Conservation (phyloP, 2,888 invertebrate species). For the Sarcophaga carnaria region DNA sequence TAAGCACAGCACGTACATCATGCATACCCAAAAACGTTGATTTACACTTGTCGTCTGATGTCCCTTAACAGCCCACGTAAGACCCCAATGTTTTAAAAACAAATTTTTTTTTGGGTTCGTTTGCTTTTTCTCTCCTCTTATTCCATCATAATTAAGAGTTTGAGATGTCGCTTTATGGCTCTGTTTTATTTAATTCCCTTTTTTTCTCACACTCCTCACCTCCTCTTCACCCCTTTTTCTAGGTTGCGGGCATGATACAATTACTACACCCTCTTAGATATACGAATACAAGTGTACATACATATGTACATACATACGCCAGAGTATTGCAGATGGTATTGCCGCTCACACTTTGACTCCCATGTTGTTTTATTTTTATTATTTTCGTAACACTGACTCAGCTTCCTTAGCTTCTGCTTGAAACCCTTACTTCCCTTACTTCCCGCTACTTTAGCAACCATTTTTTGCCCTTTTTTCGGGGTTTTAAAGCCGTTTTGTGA, state of each 20-base stretch:
- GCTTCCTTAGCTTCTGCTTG: constrained; percentile 5
- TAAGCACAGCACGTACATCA: background rate
- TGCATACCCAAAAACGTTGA: too few species aligned
- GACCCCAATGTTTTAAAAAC: constrained; percentile 62
- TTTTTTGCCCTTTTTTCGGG: constrained; percentile 71
- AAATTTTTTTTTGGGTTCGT: constrained; percentile 1
- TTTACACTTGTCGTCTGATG: constrained; percentile 27
- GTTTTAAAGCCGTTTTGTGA: constrained; percentile 79
- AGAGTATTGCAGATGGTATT: background rate
- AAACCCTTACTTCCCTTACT: background rate
- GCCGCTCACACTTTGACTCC: background rate
- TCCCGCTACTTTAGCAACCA: constrained; percentile 46
- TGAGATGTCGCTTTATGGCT: constrained; percentile 41
- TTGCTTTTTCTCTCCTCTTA: constrained; percentile 14
- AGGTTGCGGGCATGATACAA: constrained; percentile 72
- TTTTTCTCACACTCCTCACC: constrained; percentile 45
- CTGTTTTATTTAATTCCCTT: constrained; percentile 26
- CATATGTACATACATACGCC: background rate
- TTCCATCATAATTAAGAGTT: constrained; percentile 60
- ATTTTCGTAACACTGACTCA: background rate
- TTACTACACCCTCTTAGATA: constrained; percentile 77
- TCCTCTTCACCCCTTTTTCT: too few species aligned
- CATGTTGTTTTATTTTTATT: background rate
- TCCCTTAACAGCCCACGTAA: constrained; percentile 57
- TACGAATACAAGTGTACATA: constrained; percentile 49